phyloP scores from a whole-genome alignment of 2,888 invertebrate genomes.

The Nomada goodeniana region DNA sequence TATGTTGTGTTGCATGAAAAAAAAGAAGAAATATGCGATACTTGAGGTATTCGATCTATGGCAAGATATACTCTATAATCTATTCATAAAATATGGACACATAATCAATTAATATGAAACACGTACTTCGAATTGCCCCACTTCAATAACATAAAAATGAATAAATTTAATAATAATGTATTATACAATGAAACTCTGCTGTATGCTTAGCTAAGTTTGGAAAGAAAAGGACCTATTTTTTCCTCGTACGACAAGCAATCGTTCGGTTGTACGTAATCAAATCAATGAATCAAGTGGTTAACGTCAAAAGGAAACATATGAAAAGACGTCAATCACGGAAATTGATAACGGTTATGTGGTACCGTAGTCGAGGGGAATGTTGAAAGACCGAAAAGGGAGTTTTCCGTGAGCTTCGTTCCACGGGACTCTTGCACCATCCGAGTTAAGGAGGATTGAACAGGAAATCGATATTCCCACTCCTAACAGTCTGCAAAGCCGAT shows the following conservation, averaged over 20 bases:
- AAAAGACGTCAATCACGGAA: slow-evolving; percentile 14
- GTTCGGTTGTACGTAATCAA: background rate
- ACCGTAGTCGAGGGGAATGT: slow-evolving; percentile 18
- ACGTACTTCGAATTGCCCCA: background rate
- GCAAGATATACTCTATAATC: background rate
- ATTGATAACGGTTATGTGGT: slow-evolving; percentile 36
- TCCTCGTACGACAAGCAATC: background rate
- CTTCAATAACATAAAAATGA: background rate
- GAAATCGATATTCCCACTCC: slow-evolving; percentile 75
- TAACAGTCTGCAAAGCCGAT: slow-evolving; percentile 54
- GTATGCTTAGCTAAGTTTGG: background rate
- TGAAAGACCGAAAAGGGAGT: slow-evolving; percentile 40
- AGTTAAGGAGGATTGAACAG: slow-evolving; percentile 65
- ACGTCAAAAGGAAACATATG: background rate
- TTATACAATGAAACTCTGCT: background rate
- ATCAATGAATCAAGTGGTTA: background rate
- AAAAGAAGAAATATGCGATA: slow-evolving; percentile 7
- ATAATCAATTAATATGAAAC: background rate
- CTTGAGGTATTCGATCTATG: slow-evolving; percentile 14
- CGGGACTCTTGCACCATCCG: slow-evolving; percentile 45
- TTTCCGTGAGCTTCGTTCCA: slow-evolving; percentile 32
- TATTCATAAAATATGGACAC: background rate
- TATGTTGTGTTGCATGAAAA: slow-evolving; percentile 22
- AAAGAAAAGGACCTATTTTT: background rate
- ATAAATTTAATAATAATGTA: too few species aligned